Base-by-base conservation (phyloP, 2,113 vertebrate genomes). In the Pteropus alecto region DNA sequence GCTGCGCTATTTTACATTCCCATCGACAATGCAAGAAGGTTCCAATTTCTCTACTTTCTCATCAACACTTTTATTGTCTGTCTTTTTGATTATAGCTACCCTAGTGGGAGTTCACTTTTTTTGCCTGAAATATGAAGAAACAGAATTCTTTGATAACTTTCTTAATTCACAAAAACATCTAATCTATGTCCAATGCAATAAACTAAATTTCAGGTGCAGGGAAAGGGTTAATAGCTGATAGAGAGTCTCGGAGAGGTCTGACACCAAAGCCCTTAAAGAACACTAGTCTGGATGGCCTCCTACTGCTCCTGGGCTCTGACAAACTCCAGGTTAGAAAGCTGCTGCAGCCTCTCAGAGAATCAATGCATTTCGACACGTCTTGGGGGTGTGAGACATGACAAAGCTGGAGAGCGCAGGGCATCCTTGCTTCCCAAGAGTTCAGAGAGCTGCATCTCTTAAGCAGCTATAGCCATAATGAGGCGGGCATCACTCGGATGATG, bases 121-220 rank as follows among this genome's bases (percentile, higher is more conserved):
- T 65, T 93, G 13, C 60, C 91, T 71, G 86, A 93, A 91, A 73
- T 89, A 89, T 56, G 26, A 92, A 83, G 46, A 93, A 74, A 83
- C 58, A 67, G 12, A 73, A 79, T 67, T 58, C 30, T 71, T 54
- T 76, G 8, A 93, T 18, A 38, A 8, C 74, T 93, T 85, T 87
- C 28, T 41, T 90, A 78, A 79, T 60, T 33, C 77, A 33, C 7
- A 79, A 95, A 90, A 93, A 95, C 86, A 67, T 35, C 3, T 60
- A 85, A 67, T 35, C 3, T 60, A 85, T 74, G 77, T 68, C 41
- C 30, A 82, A 41, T 48, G 16, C 24, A 89, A 89, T 65, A 58
- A 84, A 71, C 48, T 58, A 48, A 82, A 93, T 38, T 87, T 70
- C 13, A 95, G 46, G n/a, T 41, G 1, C 58, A 93, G 19, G 33